A percentile compares a stretch with the other conserved stretches of the same genome.
These are phyloP conservation scores for Litocranius walleri DNA, from an alignment of 2,113 vertebrate species.

Conservation along the genomic window DNA sequence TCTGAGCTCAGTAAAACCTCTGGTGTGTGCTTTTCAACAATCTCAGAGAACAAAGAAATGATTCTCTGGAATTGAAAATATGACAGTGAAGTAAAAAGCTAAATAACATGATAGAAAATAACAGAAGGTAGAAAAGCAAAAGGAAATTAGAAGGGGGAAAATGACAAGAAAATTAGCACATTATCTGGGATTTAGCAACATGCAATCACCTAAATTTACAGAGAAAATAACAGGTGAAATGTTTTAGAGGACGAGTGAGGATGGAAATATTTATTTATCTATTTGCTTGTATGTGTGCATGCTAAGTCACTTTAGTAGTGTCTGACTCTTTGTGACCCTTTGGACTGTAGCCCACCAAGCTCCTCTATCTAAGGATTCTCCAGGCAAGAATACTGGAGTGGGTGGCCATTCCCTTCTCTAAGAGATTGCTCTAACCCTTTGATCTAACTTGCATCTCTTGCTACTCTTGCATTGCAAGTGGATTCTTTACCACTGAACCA, in stretches of 20 bases:
- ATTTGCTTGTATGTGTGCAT: background rate
- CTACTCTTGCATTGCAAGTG: background rate
- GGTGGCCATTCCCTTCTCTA: background rate
- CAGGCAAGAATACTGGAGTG: background rate
- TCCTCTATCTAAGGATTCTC: background rate
- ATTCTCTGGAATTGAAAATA: background rate
- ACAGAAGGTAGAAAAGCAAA: background rate
- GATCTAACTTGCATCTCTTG: background rate
- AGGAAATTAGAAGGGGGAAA: background rate
- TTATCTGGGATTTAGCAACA: background rate
- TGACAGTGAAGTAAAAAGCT: background rate
- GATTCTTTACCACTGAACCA: background rate
- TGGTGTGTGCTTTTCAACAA: background rate
- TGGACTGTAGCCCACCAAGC: background rate
- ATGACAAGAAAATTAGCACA: background rate
- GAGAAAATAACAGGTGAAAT: background rate
- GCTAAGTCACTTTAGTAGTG: background rate
- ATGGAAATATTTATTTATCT: background rate
- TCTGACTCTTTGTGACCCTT: background rate
- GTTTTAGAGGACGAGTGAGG: background rate
- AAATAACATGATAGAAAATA: background rate
- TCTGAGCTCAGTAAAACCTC: background rate
- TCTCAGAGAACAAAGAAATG: background rate
- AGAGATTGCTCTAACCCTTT: no score
- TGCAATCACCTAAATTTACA: background rate